Evolutionary conservation across 2,888 invertebrate species (phyloP), one percentile per base, ranked within the genome.

Genomic region (Ormyrus thymus): DNA sequence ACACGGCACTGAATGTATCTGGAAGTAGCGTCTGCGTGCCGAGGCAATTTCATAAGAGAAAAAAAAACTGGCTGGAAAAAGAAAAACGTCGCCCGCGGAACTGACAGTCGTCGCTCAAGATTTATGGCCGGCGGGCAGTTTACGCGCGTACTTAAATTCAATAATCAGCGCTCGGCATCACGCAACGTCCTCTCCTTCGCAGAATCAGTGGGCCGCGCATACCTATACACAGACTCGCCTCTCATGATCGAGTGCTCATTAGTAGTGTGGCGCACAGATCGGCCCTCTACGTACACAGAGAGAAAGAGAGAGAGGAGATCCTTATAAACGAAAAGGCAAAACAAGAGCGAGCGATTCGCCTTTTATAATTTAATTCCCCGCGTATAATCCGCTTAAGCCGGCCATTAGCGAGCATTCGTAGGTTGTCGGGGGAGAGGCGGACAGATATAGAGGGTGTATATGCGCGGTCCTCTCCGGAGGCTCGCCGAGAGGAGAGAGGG

Each of bases 361-460:
- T 29, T 84, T 79, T 84, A 68, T 61, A 85, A 86, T 87, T 87
- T 84, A 86, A 87, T 88, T 87, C 84, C 82, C 85, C 85, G 61
- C 50, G 84, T 29, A 29, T 87, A 87, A 88, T 87, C 85, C 84
- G 83, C 84, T 87, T 86, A 86, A 88, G 86, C 85, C 81, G 84
- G 81, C 86, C 84, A 86, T 88, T 87, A 87, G 86, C 85, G 83
- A 80, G 78, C 70, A 73, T 66, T 81, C 80, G 76, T 46, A 11
- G 6, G n/a, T n/a, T 58, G 46, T 15, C 51, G 29, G 29, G 29
- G 29, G 3, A 29, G 29, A 29, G 29, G 29, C 29, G 29, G 29
- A 29, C 29, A 29, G 29, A 29, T 29, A 29, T 29, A 29, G 29
- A 29, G 29, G 29, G 29, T 29, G 29, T 51, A 15, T 43, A 50